Evolutionary conservation across 2,888 invertebrate species (phyloP).

Genomic region (Metallyticus violacea): DNA sequence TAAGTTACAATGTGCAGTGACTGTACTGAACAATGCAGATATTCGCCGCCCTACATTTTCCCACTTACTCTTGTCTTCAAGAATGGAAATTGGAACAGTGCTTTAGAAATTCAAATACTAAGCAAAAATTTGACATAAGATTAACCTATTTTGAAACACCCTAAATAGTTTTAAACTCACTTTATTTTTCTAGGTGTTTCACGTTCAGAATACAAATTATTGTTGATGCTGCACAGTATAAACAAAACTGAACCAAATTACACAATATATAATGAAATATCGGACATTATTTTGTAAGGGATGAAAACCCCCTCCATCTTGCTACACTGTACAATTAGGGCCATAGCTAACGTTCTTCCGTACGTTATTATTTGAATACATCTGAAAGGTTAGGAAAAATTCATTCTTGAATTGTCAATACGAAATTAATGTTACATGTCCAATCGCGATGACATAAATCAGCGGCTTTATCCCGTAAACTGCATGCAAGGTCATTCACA

Average conservation of each 20-base stretch:
- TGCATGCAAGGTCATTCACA: slow-evolving; percentile 23
- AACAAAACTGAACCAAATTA: neutral
- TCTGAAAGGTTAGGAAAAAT: neutral
- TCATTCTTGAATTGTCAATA: neutral
- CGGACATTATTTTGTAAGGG: neutral
- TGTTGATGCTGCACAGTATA: no score
- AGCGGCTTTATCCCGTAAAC: slow-evolving; percentile 3
- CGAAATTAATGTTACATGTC: neutral
- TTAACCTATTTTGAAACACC: neutral
- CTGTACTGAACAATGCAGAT: no score
- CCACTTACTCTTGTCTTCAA: no score
- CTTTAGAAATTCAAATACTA: neutral
- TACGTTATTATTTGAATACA: neutral
- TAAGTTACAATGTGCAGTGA: no score
- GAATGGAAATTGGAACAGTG: no score
- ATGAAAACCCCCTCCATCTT: neutral
- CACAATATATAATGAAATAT: neutral
- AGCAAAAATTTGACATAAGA: neutral
- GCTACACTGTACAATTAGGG: neutral
- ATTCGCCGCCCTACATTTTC: no score
- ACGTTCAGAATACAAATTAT: no score
- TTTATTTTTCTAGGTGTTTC: no score
- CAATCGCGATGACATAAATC: slow-evolving; percentile 2
- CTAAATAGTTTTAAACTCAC: no score
- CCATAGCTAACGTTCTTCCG: neutral